Conservation (phyloP, 2,797 vertebrate genomes). For the Nothura maculosa region DNA sequence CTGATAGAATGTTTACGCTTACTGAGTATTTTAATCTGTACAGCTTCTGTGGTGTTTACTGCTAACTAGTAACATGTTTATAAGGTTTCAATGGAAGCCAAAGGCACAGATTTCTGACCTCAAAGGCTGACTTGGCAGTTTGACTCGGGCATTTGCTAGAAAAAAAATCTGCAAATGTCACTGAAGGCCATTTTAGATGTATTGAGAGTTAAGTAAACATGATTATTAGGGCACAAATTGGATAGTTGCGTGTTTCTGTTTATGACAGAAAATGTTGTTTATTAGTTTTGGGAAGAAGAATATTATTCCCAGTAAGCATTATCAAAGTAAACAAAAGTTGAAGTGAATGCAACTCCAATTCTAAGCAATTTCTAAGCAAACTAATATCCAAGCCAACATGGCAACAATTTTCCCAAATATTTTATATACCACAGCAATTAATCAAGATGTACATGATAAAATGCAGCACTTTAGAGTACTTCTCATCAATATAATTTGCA, state of each 20-base stretch:
- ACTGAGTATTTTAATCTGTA: neutral
- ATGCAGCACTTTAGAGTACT: neutral
- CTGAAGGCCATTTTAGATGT: neutral
- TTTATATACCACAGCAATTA: neutral
- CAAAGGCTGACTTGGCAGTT: neutral
- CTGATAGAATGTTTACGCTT: neutral
- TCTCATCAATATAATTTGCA: neutral
- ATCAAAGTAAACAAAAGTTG: constrained; percentile 42
- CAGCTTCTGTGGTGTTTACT: neutral
- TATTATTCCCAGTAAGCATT: constrained; percentile 25
- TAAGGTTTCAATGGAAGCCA: neutral
- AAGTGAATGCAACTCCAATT: constrained; percentile 9
- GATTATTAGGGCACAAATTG: neutral
- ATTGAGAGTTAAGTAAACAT: constrained; percentile 44
- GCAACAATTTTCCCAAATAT: constrained; percentile 14
- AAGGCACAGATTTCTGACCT: constrained; percentile 1
- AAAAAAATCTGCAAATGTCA: constrained; percentile 15
- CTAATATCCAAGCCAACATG: neutral
- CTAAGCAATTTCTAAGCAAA: constrained; percentile 9
- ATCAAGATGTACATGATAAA: neutral
- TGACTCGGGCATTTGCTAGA: constrained; percentile 22
- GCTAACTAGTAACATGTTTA: neutral
- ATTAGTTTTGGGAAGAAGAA: constrained; percentile 28
- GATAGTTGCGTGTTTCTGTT: constrained; percentile 21
- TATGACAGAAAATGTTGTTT: constrained; percentile 30